Evolutionary conservation across 2,797 vertebrate genomes (phyloP).

Genomic region (Miichthys miiuy): DNA sequence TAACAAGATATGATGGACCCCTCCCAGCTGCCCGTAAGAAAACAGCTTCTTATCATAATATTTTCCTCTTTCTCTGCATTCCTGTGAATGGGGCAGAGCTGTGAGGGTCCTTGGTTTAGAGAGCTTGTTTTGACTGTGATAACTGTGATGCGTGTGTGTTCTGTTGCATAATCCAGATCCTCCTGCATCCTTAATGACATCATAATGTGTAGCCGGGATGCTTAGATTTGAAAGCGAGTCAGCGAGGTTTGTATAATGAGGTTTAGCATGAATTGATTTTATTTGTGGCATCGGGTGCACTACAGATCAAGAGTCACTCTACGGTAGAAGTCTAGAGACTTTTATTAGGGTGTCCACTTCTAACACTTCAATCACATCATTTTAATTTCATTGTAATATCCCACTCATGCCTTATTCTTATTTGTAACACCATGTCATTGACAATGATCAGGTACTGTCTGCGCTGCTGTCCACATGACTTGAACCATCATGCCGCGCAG

Average conservation of each 20-base stretch:
- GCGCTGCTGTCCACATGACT: too few species aligned
- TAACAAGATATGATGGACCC: slow-evolving; percentile 73
- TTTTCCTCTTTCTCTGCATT: slow-evolving; percentile 74
- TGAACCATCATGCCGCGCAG: too few species aligned
- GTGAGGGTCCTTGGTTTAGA: slow-evolving; percentile 68
- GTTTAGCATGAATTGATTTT: slow-evolving; percentile 12
- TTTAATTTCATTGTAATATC: background rate
- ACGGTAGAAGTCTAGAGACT: too few species aligned
- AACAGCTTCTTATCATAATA: slow-evolving; percentile 81
- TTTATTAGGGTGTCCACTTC: background rate
- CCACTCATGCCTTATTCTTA: background rate
- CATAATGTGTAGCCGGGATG: slow-evolving; percentile 36
- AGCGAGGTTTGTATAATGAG: slow-evolving; percentile 47
- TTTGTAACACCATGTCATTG: background rate
- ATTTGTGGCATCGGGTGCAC: background rate
- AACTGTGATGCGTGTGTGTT: slow-evolving; percentile 55
- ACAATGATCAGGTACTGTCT: too few species aligned
- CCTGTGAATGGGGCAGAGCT: slow-evolving; percentile 54
- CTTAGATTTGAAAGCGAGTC: slow-evolving; percentile 44
- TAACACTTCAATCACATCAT: background rate
- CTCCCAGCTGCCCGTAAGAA: slow-evolving; percentile 68
- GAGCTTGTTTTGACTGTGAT: slow-evolving; percentile 80
- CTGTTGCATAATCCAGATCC: slow-evolving; percentile 65
- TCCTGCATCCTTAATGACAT: slow-evolving; percentile 64
- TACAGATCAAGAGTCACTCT: background rate